Evolutionary conservation across 2,888 invertebrate species (phyloP), one percentile per base, ranked within the genome.

Genomic region (Tridacna gigas): DNA sequence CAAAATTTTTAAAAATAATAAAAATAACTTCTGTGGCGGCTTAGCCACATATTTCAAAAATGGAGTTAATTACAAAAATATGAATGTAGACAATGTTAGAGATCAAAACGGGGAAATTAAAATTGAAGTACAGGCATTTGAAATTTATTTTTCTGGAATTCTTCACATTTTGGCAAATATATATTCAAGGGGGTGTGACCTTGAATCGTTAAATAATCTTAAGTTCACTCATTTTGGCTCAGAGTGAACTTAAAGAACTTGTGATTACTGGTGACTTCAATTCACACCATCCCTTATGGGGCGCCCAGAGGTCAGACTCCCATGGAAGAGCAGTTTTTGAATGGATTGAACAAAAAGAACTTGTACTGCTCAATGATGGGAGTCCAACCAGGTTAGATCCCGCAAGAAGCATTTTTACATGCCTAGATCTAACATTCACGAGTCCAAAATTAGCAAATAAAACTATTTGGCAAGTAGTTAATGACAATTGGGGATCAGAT

Each of bases 231-330:
- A 51, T 71, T 15, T 12, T 12, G 18, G 51, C 48, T 15, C 5
- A 18, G 12, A 69, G 45, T n/a, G 45, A 69, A 20, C n/a, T 69
- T 20, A 47, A 69, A 18, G 51, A 71, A 12, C 18, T 47, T 25
- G 51, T 71, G 51, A n/a, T 71, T 11, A 75, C 75, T 47, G 75
- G 75, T n/a, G 74, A 74, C 74, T 74, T 74, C 26, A 74, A 74
- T 60, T 56, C 75, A 63, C 75, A 75, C 48, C 28, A 75, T 45
- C 75, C 61, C 20, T 11, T 47, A 13, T 75, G 75, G 75, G 75
- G 75, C 7, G 22, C 60, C 37, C 61, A 5, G 9, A 20, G 48
- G 45, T 37, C 61, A 63, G 75, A 75, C 65, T 25, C 22, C 22
- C 18, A 75, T 45, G 63, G 75, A 13, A 22, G 61, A 18, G 75